Evolutionary conservation across 2,888 invertebrate genomes (phyloP).

Genomic region (Chromoteleia sp.): DNA sequence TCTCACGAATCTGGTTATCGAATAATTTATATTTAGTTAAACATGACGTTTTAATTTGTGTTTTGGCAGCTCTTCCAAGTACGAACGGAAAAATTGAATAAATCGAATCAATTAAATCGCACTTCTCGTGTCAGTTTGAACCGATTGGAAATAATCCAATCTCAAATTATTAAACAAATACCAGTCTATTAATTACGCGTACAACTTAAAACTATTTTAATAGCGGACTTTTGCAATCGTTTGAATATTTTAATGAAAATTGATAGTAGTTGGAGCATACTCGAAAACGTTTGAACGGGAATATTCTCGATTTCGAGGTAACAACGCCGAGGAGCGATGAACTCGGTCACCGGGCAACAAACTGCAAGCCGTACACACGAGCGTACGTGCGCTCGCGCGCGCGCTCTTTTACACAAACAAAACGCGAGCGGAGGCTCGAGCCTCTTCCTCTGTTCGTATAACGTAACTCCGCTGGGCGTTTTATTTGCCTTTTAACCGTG

Average conservation of each 20-base stretch:
- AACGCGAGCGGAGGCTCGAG: constrained; percentile 60
- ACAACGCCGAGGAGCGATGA: constrained; percentile 81
- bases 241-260: not conserved
- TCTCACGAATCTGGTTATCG: too few relatives aligned
- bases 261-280: constrained; percentile 1
- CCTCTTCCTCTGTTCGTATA: constrained; percentile 65
- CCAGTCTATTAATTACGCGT: too few relatives aligned
- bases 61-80: too few relatives aligned
- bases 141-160: too few relatives aligned
- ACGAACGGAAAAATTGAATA: too few relatives aligned
- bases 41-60: too few relatives aligned
- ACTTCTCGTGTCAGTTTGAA: too few relatives aligned
- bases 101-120: too few relatives aligned
- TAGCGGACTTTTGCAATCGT: too few relatives aligned
- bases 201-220: too few relatives aligned
- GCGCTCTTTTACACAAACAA: constrained; percentile 61
- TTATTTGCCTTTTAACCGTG: constrained; percentile 78
- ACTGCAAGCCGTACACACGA: constrained; percentile 78
- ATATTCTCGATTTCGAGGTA: constrained; percentile 83
- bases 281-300: constrained; percentile 70
- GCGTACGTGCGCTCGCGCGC: constrained; percentile 61
- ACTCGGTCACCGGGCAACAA: constrained; percentile 85
- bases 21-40: too few relatives aligned
- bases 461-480: constrained; percentile 74
- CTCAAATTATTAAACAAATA: too few relatives aligned